These are phyloP conservation scores for Gastracanthus pulcherrimus DNA, from an alignment of 2,888 invertebrate species.

Conservation along the genomic window DNA sequence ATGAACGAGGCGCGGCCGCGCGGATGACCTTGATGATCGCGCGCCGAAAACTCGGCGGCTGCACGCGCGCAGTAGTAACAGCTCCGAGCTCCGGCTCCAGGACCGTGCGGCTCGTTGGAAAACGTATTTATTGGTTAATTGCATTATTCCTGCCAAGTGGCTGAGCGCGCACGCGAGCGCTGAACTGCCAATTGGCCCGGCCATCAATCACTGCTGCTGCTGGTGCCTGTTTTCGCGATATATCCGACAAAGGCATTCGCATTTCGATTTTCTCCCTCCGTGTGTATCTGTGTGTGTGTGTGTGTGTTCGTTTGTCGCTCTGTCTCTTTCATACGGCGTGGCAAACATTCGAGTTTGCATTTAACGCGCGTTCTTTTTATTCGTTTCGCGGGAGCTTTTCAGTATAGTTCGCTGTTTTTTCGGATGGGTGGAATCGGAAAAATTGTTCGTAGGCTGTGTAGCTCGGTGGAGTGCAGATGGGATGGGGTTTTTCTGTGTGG, in stretches of 20 bases:
- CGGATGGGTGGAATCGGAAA: not conserved
- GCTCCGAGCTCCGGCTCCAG: too few species aligned
- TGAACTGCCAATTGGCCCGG: conserved; percentile 66
- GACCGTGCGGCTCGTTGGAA: conserved; percentile 66
- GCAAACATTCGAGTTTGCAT: conserved; percentile 20
- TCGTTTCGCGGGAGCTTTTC: not conserved
- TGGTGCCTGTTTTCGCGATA: not conserved
- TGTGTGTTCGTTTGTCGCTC: not conserved
- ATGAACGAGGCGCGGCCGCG: not conserved
- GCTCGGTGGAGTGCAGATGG: not conserved
- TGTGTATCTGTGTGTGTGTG: conserved; percentile 1
- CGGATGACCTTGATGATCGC: conserved; percentile 46
- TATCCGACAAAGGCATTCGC: conserved; percentile 63
- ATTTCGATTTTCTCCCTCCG: conserved; percentile 36
- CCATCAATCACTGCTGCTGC: conserved; percentile 64
- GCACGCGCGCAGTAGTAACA: too few species aligned
- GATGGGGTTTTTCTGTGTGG: not conserved
- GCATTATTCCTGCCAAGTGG: conserved; percentile 74
- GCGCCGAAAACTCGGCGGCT: conserved; percentile 62
- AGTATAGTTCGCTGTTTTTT: not conserved
- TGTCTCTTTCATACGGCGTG: not conserved
- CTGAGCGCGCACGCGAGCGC: too few species aligned
- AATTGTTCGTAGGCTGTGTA: not conserved
- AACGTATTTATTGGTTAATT: conserved; percentile 75
- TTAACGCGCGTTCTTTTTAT: conserved; percentile 15